Conservation (phyloP, 1,140 invertebrate species). For the Leucophenga varia region DNA sequence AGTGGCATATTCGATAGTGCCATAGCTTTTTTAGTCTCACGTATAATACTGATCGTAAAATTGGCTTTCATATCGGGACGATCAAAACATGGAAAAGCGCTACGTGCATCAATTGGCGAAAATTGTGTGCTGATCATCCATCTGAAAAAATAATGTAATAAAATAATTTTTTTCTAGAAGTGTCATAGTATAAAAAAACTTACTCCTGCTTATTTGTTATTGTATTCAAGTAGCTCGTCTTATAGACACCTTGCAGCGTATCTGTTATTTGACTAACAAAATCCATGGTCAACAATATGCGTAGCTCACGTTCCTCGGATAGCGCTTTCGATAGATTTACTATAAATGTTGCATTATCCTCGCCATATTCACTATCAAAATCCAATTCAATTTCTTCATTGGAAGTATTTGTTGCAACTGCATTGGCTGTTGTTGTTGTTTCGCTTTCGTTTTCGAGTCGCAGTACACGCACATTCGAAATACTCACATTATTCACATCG, state of each 20-base stretch:
- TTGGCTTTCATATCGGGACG: slow-evolving; percentile 79
- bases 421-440: too few relatives aligned
- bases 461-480: slow-evolving; percentile 45
- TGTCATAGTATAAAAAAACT: too few relatives aligned
- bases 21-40: slow-evolving; percentile 63
- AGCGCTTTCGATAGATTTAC: slow-evolving; percentile 26
- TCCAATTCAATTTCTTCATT: slow-evolving; percentile 40
- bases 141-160: slow-evolving; percentile 51
- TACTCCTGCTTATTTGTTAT: slow-evolving; percentile 65
- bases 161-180: too few relatives aligned
- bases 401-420: slow-evolving; percentile 8
- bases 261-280: slow-evolving; percentile 68
- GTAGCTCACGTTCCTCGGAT: slow-evolving; percentile 20
- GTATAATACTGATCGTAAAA: slow-evolving; percentile 70
- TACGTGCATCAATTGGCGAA: slow-evolving; percentile 76
- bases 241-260: slow-evolving; percentile 74
- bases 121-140: slow-evolving; percentile 76
- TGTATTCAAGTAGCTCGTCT: slow-evolving; percentile 71
- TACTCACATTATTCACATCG: slow-evolving; percentile 49
- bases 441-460: slow-evolving; percentile 9
- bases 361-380: slow-evolving; percentile 46
- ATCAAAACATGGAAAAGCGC: slow-evolving; percentile 85
- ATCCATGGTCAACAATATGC: slow-evolving; percentile 59
- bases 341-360: slow-evolving; percentile 44
- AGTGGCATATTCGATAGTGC: slow-evolving; percentile 68